phyloP scores from a whole-genome alignment of 2,797 vertebrate genomes.

The Clarias pachynema region DNA sequence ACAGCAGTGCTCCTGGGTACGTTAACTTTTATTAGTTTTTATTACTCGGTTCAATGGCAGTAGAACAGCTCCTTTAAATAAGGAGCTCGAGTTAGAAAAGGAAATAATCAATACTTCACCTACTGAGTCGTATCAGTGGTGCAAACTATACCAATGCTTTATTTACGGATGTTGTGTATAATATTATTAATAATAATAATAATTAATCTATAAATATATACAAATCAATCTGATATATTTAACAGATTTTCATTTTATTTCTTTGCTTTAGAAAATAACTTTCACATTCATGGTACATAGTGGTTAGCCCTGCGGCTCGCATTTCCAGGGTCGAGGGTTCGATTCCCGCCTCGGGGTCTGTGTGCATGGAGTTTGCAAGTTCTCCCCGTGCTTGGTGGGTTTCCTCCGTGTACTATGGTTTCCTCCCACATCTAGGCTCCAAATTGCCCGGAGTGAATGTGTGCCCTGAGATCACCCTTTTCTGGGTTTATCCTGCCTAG shows the following conservation, averaged over 20 bases:
- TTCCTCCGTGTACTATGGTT: no score
- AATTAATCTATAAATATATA: background rate
- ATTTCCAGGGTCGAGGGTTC: no score
- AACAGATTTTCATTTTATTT: background rate
- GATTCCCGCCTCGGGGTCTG: no score
- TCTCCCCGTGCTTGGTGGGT: no score
- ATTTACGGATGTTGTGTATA: background rate
- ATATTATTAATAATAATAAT: background rate
- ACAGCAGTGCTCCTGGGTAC: constrained; percentile 61
- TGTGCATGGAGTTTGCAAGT: no score
- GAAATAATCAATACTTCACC: background rate
- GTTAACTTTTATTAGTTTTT: constrained; percentile 22
- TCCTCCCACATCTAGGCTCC: no score
- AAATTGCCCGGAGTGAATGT: no score
- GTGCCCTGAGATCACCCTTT: no score
- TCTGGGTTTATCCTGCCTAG: no score
- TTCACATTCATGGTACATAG: background rate
- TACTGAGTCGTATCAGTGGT: background rate
- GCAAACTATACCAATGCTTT: background rate
- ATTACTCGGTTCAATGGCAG: background rate
- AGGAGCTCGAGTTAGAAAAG: background rate
- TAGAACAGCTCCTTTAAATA: background rate
- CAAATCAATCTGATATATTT: background rate
- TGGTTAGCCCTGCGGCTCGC: no score
- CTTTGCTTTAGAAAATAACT: background rate